Conservation (phyloP, 30 jellyfish, hydroid and myxozoan species). For the Aurelia sp. region DNA sequence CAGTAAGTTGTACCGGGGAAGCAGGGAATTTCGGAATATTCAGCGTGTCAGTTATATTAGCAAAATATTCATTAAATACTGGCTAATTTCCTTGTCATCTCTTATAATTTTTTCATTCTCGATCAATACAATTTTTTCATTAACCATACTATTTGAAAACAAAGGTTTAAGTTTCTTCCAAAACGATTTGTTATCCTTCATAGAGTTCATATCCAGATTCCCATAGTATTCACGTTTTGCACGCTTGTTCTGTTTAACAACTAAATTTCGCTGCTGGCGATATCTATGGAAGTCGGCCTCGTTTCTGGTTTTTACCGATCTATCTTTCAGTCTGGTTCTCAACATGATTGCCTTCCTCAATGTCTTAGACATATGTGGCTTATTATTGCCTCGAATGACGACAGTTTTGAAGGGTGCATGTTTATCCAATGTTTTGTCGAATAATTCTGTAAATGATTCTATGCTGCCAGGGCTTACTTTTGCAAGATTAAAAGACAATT, state of each 20-base stretch:
- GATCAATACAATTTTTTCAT: conserved; percentile 2
- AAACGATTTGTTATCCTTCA: not conserved
- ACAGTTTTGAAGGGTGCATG: too few species aligned
- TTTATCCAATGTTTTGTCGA: too few species aligned
- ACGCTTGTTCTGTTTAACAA: not conserved
- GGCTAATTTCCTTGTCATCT: conserved; percentile 6
- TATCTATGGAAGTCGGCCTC: too few species aligned
- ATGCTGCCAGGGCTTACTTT: too few species aligned
- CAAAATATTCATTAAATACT: conserved; percentile 3
- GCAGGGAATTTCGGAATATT: conserved; percentile 1
- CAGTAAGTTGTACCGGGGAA: not conserved
- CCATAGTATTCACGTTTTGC: conserved; percentile 4
- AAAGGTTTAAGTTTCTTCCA: conserved; percentile 6
- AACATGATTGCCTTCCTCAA: too few species aligned
- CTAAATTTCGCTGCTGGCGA: too few species aligned
- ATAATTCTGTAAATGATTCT: too few species aligned
- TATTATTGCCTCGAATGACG: not conserved
- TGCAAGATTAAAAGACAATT: too few species aligned
- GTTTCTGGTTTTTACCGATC: too few species aligned
- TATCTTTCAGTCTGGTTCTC: too few species aligned
- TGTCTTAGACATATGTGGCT: not conserved
- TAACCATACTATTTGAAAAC: conserved; percentile 8
- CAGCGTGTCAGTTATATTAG: conserved; percentile 14
- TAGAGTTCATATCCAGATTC: conserved; percentile 7
- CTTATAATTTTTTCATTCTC: not conserved